Conservation (phyloP, 2,113 vertebrate genomes). For the Callithrix jacchus region DNA sequence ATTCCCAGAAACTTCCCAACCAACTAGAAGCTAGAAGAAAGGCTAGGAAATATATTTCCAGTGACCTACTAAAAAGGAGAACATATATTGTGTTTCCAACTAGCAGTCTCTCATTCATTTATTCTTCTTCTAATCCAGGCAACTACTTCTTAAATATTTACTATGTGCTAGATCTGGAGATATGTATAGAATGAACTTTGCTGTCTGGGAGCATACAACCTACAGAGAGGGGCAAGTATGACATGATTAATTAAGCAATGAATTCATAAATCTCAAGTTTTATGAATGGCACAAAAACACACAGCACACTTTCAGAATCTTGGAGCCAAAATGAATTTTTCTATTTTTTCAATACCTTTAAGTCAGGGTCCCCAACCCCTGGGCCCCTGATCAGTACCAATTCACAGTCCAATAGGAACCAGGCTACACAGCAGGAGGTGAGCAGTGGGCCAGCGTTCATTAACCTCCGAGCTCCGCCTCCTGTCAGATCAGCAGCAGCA, state of each 20-base stretch:
- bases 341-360: background rate
- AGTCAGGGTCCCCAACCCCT: no score
- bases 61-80: background rate
- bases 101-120: background rate
- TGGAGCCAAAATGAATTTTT: background rate
- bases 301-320: background rate
- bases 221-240: background rate
- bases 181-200: background rate
- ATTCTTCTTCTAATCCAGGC: background rate
- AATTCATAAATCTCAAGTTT: background rate
- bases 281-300: background rate
- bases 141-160: background rate
- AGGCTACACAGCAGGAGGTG: no score
- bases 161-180: background rate
- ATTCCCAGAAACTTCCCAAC: background rate
- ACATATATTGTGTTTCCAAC: background rate
- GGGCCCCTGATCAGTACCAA: no score
- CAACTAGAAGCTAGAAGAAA: background rate
- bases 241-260: background rate
- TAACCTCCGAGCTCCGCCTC: no score
- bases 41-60: background rate
- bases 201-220: background rate
- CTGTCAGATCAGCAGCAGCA: no score
- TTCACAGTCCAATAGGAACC: no score
- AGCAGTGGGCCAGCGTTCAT: no score